Conservation (phyloP, 2,113 vertebrate genomes). For the Danio rerio region DNA sequence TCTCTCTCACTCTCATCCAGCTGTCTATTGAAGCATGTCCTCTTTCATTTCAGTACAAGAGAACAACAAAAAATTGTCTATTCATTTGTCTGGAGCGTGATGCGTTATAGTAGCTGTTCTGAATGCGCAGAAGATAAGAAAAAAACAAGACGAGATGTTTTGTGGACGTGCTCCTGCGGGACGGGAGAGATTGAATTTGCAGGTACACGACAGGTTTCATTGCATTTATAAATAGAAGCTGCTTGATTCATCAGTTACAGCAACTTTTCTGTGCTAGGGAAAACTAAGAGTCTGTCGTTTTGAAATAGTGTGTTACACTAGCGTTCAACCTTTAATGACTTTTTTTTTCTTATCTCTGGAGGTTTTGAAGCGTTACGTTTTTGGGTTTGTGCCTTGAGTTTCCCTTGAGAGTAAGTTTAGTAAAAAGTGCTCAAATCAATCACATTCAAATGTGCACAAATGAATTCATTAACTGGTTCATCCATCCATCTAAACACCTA, state of each 20-base stretch:
- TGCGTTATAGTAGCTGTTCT: slow-evolving; percentile 5
- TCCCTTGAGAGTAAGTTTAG: not conserved
- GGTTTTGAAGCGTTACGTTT: not conserved
- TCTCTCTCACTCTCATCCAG: not conserved
- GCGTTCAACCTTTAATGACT: not conserved
- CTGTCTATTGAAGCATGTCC: not conserved
- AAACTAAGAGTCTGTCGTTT: not conserved
- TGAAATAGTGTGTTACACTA: not conserved
- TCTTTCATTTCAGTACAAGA: slow-evolving; percentile 18
- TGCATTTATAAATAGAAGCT: not conserved
- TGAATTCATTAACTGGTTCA: too few relatives aligned
- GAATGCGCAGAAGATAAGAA: slow-evolving; percentile 20
- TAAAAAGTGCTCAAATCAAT: not conserved
- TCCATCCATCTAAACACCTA: too few relatives aligned
- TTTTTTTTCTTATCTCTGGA: not conserved
- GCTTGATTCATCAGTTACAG: not conserved
- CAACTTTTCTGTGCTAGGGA: not conserved
- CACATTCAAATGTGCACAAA: not conserved
- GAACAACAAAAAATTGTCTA: not conserved
- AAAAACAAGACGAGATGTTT: slow-evolving; percentile 4
- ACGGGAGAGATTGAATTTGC: slow-evolving; percentile 14
- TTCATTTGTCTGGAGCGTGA: not conserved
- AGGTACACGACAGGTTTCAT: not conserved
- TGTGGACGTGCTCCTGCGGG: not conserved
- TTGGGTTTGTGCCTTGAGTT: not conserved